Evolutionary conservation across 2,113 vertebrate species (phyloP), one percentile per base, ranked within the genome.

Genomic region (Anhinga rufa): DNA sequence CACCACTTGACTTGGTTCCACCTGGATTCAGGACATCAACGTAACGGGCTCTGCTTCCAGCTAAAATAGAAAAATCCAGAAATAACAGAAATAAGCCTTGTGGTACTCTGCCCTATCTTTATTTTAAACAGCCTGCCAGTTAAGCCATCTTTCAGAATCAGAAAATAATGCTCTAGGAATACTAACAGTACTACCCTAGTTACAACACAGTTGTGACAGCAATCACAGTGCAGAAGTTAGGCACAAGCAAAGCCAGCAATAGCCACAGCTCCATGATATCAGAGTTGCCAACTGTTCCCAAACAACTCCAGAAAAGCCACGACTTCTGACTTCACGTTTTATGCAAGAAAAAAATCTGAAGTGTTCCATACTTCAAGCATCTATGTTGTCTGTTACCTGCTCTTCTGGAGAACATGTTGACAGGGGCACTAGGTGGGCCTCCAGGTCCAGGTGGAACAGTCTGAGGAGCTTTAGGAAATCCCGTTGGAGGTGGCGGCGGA

Each of bases 351-450:
- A 61, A 91, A 61, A 38, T 10, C 15, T n/a, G 19, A 71, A 88
- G 38, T 29, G 24, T 81, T 71, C 32, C 18, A 28, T 19, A 38
- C 7, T 38, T 66, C 12, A n/a, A n/a, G 36, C 14, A 51, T 8
- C 13, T 51, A 5, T 17, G 16, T 8, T 42, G 34, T 8, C 28
- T 31, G 28, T 69, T 97, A 99, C 99, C 99, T 98, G 99, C 99
- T 98, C 98, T 99, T 93, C 99, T 99, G 82, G 99, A 99, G 97
- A 99, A 99, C 75, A 99, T 97, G 38, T 99, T 99, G 83, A 99
- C 98, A 69, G 98, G 62, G 93, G 98, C 82, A 38, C 94, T 57
- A 1, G 98, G 97, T 2, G 97, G 97, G 9, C 92, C 96, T 3
- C 96, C 92, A 6, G 98, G 98, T 7, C 98, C 98, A 11, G 96